These are phyloP conservation scores for Tigriopus californicus DNA, from an alignment of 2,888 invertebrate genomes.

Conservation along the genomic window DNA sequence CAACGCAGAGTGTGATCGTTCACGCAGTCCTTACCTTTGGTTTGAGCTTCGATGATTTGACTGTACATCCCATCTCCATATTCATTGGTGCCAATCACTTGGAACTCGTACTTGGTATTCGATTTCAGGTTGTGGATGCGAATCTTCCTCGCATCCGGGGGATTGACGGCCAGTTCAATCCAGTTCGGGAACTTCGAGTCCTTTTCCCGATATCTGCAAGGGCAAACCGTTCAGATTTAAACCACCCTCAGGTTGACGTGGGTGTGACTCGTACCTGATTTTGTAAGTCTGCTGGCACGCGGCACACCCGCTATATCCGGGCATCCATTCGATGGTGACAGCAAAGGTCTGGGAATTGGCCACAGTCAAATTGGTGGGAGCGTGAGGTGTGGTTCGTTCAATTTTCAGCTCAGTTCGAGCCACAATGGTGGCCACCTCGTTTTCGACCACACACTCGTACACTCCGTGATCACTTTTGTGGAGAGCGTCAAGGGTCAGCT, in stretches of 20 bases:
- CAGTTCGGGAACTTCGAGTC: slow-evolving; percentile 55
- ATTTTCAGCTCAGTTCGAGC: slow-evolving; percentile 41
- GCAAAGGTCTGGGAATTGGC: slow-evolving; percentile 74
- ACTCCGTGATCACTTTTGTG: slow-evolving; percentile 76
- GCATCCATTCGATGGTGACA: slow-evolving; percentile 77
- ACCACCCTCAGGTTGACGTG: too few relatives aligned
- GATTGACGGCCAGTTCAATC: slow-evolving; percentile 81
- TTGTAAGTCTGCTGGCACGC: slow-evolving; percentile 88
- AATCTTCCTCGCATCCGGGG: slow-evolving; percentile 71
- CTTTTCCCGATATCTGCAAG: slow-evolving; percentile 64
- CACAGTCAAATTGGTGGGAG: slow-evolving; percentile 74
- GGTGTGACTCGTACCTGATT: slow-evolving; percentile 49
- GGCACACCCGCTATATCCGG: slow-evolving; percentile 82
- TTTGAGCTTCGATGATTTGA: slow-evolving; percentile 70
- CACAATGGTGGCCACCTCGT: slow-evolving; percentile 77
- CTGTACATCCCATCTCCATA: slow-evolving; percentile 91
- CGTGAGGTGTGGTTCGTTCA: slow-evolving; percentile 88
- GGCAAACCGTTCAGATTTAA: too few relatives aligned
- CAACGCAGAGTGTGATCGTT: too few relatives aligned
- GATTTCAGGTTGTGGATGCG: slow-evolving; percentile 78
- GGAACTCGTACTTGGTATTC: slow-evolving; percentile 83
- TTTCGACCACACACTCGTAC: slow-evolving; percentile 86
- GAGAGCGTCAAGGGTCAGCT: slow-evolving; percentile 72
- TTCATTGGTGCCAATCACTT: slow-evolving; percentile 77
- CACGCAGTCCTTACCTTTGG: slow-evolving; percentile 55